These are phyloP conservation scores for Nemotelus pantherinus DNA, from an alignment of 2,888 invertebrate species.

Conservation along the genomic window DNA sequence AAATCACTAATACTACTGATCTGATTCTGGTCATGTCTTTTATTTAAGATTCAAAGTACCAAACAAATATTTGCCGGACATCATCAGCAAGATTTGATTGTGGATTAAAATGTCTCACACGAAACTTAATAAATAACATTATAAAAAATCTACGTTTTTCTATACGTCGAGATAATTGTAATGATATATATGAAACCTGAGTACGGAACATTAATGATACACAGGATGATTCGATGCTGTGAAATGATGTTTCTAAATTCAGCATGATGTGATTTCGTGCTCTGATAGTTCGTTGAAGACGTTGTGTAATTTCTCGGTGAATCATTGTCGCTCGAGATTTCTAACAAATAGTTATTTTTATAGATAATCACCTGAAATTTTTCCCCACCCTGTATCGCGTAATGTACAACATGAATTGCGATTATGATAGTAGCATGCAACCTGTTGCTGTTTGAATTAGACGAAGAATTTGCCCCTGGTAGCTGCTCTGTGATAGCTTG, in stretches of 20 bases:
- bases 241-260: not conserved
- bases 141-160: not conserved
- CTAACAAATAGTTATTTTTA: too few species aligned
- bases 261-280: not conserved
- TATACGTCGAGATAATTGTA: not conserved
- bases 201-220: not conserved
- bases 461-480: too few species aligned
- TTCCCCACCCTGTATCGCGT: slow-evolving; percentile 2
- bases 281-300: too few species aligned
- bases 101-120: not conserved
- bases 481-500: too few species aligned
- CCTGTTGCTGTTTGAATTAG: not conserved
- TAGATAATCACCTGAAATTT: not conserved
- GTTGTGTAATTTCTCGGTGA: too few species aligned
- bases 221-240: not conserved
- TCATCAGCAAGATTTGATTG: slow-evolving; percentile 11
- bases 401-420: not conserved
- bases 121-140: not conserved
- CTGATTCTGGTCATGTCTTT: slow-evolving; percentile 7
- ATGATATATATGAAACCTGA: not conserved
- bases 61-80: slow-evolving; percentile 29
- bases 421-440: not conserved
- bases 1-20: not conserved
- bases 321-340: too few species aligned
- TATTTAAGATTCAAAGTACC: slow-evolving; percentile 10